These are phyloP conservation scores for Gadopsis bispinosus DNA, from an alignment of 2,797 vertebrate genomes.

Conservation along the genomic window DNA sequence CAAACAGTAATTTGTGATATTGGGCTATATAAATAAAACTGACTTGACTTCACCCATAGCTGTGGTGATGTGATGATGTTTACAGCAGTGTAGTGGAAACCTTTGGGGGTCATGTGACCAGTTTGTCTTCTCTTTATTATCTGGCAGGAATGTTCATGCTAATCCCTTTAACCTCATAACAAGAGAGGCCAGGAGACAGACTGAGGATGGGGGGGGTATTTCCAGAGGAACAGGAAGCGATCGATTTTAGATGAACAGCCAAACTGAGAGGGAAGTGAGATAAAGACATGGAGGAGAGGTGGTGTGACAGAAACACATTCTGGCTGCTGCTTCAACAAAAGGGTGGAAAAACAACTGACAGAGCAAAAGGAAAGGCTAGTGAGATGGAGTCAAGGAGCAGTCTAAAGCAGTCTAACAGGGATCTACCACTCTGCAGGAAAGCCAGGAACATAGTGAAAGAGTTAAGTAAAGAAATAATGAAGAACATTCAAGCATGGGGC, in stretches of 20 bases:
- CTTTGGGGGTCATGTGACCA: conserved; percentile 79
- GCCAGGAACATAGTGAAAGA: conserved; percentile 6
- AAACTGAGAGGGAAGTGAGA: conserved; percentile 24
- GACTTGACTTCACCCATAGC: background rate
- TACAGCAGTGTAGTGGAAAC: conserved; percentile 80
- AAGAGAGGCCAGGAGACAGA: conserved; percentile 24
- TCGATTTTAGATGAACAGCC: conserved; percentile 16
- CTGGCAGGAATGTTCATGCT: conserved; percentile 80
- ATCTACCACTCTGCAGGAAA: conserved; percentile 12
- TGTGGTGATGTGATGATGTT: conserved; percentile 65
- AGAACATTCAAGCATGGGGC: conserved; percentile 47
- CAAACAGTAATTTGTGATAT: too few species aligned
- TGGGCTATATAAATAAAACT: background rate
- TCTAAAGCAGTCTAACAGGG: conserved; percentile 1
- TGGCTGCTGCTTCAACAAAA: conserved; percentile 1
- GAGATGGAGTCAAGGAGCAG: background rate
- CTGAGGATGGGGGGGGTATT: conserved; percentile 21
- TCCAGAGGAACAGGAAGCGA: conserved; percentile 18
- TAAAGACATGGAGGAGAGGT: conserved; percentile 6
- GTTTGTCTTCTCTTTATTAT: conserved; percentile 56
- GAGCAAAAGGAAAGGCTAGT: conserved; percentile 1
- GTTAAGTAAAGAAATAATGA: conserved; percentile 44
- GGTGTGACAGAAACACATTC: conserved; percentile 30
- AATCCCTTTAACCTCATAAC: conserved; percentile 81
- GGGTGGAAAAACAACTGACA: conserved; percentile 8